Percentiles rank a stretch among this genome's conserved stretches.
Evolutionary conservation across 1,140 invertebrate species (phyloP).

Genomic region (Drosophila malerkotliana): DNA sequence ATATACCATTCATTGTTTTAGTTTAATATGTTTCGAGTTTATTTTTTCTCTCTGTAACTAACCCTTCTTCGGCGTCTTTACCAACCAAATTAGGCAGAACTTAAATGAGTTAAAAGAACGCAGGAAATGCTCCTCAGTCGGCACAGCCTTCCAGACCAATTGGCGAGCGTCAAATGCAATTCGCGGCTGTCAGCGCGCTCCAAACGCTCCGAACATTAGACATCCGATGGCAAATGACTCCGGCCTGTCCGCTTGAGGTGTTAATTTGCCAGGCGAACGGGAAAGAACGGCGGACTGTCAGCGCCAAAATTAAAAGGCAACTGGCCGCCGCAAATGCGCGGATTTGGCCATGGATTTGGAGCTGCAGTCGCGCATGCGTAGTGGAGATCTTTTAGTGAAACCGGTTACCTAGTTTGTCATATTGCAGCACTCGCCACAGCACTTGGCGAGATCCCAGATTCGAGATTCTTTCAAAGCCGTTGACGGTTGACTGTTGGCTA

Average conservation of each 20-base stretch:
- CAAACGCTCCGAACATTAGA: conserved; percentile 46
- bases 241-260: conserved; percentile 66
- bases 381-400: conserved; percentile 19
- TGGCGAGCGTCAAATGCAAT: conserved; percentile 63
- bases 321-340: conserved; percentile 20
- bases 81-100: conserved; percentile 67
- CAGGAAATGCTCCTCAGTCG: conserved; percentile 57
- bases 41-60: neutral
- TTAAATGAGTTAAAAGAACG: conserved; percentile 42
- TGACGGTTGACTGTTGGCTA: conserved; percentile 49
- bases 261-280: conserved; percentile 69
- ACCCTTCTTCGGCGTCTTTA: conserved; percentile 38
- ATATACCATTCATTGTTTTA: neutral
- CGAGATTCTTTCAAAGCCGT: conserved; percentile 13
- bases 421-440: conserved; percentile 22
- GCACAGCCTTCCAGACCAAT: conserved; percentile 38
- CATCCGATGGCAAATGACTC: conserved; percentile 77
- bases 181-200: conserved; percentile 59
- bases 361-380: conserved; percentile 44
- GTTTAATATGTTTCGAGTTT: rapidly evolving
- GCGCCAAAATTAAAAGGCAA: conserved; percentile 54
- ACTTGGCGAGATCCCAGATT: conserved; percentile 14
- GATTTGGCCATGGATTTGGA: conserved; percentile 21
- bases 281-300: conserved; percentile 52
- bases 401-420: conserved; percentile 61